These are phyloP conservation scores for Myiozetetes cayanensis DNA, from an alignment of 2,113 vertebrate genomes.

Conservation along the genomic window DNA sequence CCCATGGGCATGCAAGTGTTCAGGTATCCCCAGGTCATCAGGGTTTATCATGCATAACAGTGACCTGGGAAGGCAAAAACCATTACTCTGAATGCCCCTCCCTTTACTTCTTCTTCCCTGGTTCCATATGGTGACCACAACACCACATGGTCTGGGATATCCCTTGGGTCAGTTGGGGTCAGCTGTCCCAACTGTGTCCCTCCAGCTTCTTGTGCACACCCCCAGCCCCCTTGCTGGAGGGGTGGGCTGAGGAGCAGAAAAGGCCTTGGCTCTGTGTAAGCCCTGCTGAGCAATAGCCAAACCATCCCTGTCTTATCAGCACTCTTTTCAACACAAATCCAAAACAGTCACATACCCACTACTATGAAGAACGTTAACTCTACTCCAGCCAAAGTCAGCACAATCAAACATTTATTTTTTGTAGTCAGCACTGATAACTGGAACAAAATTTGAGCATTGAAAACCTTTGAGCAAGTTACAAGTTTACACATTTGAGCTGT, in stretches of 20 bases:
- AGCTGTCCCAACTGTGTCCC: background rate
- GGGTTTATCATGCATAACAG: fast-evolving
- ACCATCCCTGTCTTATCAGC: background rate
- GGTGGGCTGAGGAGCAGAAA: background rate
- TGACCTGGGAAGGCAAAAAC: background rate
- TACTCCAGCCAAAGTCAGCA: background rate
- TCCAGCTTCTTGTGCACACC: fast-evolving
- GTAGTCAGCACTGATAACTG: background rate
- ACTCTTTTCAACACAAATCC: background rate
- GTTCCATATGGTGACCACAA: too few species aligned
- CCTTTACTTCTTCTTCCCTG: too few species aligned
- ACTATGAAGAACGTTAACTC: background rate
- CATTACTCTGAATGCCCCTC: fast-evolving
- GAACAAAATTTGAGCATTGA: background rate
- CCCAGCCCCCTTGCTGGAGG: background rate
- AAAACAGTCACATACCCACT: fast-evolving
- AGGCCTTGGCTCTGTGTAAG: background rate
- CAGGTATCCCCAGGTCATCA: background rate
- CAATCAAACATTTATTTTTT: background rate
- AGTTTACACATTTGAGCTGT: background rate
- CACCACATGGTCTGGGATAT: fast-evolving
- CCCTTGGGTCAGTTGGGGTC: background rate
- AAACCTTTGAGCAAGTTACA: background rate
- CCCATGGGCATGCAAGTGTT: background rate
- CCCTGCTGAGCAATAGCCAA: background rate